A percentile compares a stretch with the other conserved stretches of the same genome.
Conservation (phyloP, 2,113 vertebrate species). For the Anser brachyrhynchus region DNA sequence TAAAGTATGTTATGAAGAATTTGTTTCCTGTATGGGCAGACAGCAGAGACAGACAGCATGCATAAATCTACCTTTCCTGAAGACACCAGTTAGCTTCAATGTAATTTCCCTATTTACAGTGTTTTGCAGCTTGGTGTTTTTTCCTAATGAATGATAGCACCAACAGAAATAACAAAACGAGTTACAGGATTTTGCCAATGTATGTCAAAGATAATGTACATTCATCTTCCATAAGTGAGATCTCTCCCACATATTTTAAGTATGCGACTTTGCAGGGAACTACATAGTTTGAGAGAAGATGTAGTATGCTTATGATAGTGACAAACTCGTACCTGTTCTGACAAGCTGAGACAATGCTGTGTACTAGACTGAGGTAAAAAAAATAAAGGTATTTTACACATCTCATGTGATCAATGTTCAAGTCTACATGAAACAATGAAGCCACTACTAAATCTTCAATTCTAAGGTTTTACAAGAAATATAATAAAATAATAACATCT, state of each 20-base stretch:
- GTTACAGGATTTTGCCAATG: neutral
- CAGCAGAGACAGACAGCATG: neutral
- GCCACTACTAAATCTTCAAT: neutral
- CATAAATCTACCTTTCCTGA: neutral
- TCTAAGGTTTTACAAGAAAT: neutral
- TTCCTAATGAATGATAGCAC: neutral
- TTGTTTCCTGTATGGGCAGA: neutral
- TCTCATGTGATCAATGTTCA: neutral
- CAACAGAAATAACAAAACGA: neutral
- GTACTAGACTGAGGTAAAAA: neutral
- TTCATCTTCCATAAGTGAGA: neutral
- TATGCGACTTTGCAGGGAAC: neutral
- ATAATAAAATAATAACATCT: neutral
- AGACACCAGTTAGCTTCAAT: neutral
- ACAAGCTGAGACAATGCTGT: neutral
- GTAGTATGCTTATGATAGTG: neutral
- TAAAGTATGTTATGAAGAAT: neutral
- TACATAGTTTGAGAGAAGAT: neutral
- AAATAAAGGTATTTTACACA: neutral
- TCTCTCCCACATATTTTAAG: neutral
- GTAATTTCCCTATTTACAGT: neutral
- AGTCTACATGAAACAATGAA: neutral
- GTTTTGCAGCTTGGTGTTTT: neutral
- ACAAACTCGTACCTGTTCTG: neutral
- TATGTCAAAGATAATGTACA: neutral